These are phyloP conservation scores for Eurosta solidaginis DNA, from an alignment of 1,140 invertebrate genomes.

Conservation along the genomic window DNA sequence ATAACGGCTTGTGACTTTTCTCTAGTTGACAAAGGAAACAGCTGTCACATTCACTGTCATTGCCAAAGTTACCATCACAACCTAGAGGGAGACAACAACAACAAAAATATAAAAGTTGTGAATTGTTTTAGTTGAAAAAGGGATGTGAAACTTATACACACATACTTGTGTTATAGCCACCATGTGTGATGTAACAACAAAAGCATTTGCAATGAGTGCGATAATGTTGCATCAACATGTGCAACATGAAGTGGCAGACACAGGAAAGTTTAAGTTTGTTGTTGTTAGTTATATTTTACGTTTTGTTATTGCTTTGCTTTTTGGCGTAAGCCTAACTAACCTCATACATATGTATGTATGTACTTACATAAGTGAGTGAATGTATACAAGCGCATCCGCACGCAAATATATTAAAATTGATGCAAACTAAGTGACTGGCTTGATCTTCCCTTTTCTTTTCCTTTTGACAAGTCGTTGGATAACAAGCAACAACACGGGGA, in stretches of 20 bases:
- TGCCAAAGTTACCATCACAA: background rate
- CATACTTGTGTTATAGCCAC: background rate
- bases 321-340: background rate
- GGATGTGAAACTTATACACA: background rate
- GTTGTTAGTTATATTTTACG: background rate
- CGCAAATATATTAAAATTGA: background rate
- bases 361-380: too few relatives aligned
- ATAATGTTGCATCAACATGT: background rate
- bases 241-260: background rate
- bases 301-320: background rate
- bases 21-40: constrained; percentile 1
- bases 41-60: constrained; percentile 9
- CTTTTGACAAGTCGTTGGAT: background rate
- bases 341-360: background rate
- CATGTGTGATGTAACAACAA: too few relatives aligned
- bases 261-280: background rate
- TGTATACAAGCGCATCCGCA: background rate
- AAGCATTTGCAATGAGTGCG: background rate
- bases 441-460: too few relatives aligned
- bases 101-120: background rate
- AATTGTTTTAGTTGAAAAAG: constrained; percentile 7
- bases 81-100: too few relatives aligned
- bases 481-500: background rate
- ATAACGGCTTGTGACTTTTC: constrained; percentile 13
- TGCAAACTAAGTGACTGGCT: background rate